Base-by-base conservation (phyloP, 2,113 vertebrate species). In the Strix aluco region DNA sequence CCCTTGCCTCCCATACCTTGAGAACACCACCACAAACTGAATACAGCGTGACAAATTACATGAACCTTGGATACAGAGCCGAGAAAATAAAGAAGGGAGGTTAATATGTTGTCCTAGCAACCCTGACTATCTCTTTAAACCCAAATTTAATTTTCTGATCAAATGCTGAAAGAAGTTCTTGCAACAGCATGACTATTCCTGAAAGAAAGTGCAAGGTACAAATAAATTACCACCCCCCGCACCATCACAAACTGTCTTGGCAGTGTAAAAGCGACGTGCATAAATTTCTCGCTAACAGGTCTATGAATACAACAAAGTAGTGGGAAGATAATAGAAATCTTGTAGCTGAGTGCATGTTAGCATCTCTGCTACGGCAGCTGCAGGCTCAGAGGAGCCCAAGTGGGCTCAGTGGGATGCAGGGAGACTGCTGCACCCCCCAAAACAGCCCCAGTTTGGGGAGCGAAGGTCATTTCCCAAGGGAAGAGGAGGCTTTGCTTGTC, bases 141-240 rank as follows among this genome's bases (percentile, higher is more conserved):
- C 57, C 77, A 94, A 96, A 97, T 95, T 96, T 93, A 97, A 96
- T 96, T 97, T 96, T 95, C 94, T 74, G 93, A 97, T 94, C 92
- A 92, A 94, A 95, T 21, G 84, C 65, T 93, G 96, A 95, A 95
- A 96, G 91, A 94, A 83, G 70, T 89, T 96, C 91, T 95, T 86
- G 81, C 88, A 97, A 93, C 49, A 72, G 86, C 83, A 71, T 12
- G 88, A 93, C 92, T 96, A 90, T 90, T 96, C 94, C 62, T 38
- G 8, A 90, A 94, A 78, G 88, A 74, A 96, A 86, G 81, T 65
- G 80, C 75, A 95, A 94, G 86, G 92, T 83, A 88, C 86, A 95
- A 94, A 92, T 61, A 96, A 95, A 94, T 62, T 88, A 97, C 82
- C 79, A 83, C 86, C 74, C 78, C 85, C 85, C 0, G 29, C 86